Evolutionary conservation across 1,140 invertebrate species (phyloP).

Genomic region (Zaprionus lachaisei): DNA sequence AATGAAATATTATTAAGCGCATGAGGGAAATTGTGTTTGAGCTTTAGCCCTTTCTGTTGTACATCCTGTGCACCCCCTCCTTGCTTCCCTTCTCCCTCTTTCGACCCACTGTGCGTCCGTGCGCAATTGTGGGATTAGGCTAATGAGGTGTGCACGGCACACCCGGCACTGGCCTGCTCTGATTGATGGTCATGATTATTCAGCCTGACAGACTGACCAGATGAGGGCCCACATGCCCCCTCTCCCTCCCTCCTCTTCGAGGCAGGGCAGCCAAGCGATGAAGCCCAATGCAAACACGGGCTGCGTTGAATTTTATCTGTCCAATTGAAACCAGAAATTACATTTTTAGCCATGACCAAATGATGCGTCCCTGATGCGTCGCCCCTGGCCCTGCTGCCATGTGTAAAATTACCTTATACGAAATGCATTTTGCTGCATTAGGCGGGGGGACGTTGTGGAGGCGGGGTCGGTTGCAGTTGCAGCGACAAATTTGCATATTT

Average conservation of each 20-base stretch:
- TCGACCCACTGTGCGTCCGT: constrained; percentile 60
- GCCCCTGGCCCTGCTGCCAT: constrained; percentile 58
- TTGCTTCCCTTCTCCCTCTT: background rate
- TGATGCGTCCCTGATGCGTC: constrained; percentile 41
- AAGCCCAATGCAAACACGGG: constrained; percentile 31
- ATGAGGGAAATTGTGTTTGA: constrained; percentile 56
- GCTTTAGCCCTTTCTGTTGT: constrained; percentile 28
- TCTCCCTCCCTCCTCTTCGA: background rate
- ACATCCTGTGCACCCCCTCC: constrained; percentile 4
- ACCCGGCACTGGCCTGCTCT: constrained; percentile 38
- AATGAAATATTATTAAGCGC: constrained; percentile 75
- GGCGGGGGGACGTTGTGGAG: background rate
- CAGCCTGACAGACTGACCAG: constrained; percentile 69
- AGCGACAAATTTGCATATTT: constrained; percentile 70
- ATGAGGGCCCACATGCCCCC: constrained; percentile 23
- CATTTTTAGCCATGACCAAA: constrained; percentile 56
- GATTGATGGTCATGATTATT: constrained; percentile 81
- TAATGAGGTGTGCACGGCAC: constrained; percentile 74
- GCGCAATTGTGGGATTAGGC: constrained; percentile 77
- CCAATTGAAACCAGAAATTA: constrained; percentile 59
- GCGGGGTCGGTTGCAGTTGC: constrained; percentile 12
- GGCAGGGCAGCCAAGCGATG: constrained; percentile 8
- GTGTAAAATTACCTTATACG: constrained; percentile 75
- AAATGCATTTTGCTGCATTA: constrained; percentile 79
- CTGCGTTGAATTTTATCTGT: constrained; percentile 62